Evolutionary conservation across 2,113 vertebrate species (phyloP).

Genomic region (Lagopus muta): DNA sequence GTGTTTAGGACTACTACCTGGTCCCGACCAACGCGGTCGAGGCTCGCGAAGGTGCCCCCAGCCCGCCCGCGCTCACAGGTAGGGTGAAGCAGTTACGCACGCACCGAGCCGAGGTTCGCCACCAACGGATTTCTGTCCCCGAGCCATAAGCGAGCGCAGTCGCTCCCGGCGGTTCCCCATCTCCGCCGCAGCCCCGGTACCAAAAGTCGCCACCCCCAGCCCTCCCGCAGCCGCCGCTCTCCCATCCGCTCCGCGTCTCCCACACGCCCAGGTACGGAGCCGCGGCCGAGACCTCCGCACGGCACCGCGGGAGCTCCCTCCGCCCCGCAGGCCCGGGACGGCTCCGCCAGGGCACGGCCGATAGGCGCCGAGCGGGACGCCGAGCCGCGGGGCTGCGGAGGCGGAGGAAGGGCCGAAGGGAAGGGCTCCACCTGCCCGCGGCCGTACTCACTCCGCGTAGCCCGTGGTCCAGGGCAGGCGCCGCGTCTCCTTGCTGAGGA

Average conservation of each 20-base stretch:
- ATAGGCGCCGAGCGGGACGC: no score
- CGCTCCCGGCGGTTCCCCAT: not conserved
- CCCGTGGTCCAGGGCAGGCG: conserved; percentile 93
- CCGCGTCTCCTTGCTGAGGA: conserved; percentile 89
- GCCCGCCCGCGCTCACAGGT: not conserved
- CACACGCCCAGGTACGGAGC: not conserved
- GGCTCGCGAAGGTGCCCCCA: not conserved
- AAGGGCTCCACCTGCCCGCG: not conserved
- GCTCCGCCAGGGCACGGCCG: no score
- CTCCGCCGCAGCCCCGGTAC: not conserved
- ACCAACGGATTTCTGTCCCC: not conserved
- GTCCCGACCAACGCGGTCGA: not conserved
- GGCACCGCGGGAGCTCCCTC: not conserved
- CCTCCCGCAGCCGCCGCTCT: not conserved
- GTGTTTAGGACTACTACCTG: not conserved
- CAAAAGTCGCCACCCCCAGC: not conserved
- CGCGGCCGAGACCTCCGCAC: not conserved
- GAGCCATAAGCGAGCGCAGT: not conserved
- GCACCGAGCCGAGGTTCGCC: not conserved
- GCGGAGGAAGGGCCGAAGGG: not conserved
- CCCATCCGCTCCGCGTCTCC: no score
- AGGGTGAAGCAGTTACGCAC: not conserved
- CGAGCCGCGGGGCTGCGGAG: no score
- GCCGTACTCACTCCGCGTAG: conserved; percentile 94
- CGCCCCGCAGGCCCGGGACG: no score